A percentile compares a stretch with the other conserved stretches of the same genome.
Evolutionary conservation across 2,113 vertebrate species (phyloP).

Genomic region (Isichthys henryi): DNA sequence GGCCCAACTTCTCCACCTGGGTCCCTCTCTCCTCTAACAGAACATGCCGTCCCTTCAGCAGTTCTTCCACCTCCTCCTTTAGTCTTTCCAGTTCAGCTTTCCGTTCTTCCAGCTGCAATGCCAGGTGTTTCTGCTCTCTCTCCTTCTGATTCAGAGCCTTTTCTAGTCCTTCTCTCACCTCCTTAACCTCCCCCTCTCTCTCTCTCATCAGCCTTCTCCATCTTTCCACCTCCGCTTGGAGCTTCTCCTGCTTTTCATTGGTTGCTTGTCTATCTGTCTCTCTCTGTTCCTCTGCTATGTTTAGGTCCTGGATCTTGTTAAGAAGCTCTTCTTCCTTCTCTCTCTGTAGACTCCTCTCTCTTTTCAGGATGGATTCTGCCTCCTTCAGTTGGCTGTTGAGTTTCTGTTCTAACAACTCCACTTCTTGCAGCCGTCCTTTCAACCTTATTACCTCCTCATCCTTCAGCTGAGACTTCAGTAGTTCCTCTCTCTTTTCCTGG

Average conservation of each 20-base stretch:
- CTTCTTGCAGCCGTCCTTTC: neutral
- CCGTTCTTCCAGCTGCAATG: constrained; percentile 22
- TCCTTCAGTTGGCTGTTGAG: constrained; percentile 29
- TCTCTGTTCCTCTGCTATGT: neutral
- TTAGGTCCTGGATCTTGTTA: constrained; percentile 25
- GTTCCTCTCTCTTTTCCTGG: constrained; percentile 40
- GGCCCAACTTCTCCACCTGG: constrained; percentile 20
- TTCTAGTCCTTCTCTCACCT: neutral
- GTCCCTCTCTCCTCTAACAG: constrained; percentile 34
- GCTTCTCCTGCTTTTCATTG: neutral
- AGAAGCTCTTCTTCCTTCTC: constrained; percentile 25
- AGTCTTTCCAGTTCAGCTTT: constrained; percentile 20
- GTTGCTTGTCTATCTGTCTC: neutral
- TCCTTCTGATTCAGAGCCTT: constrained; percentile 22
- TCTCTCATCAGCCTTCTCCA: constrained; percentile 16
- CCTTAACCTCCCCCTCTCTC: neutral
- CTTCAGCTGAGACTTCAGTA: constrained; percentile 4
- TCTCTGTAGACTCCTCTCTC: constrained; percentile 5
- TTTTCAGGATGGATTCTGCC: constrained; percentile 24
- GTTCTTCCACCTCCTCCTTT: constrained; percentile 23
- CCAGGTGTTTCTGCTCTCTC: constrained; percentile 13
- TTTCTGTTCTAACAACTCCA: constrained; percentile 19
- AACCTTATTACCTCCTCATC: constrained; percentile 25
- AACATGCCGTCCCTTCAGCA: constrained; percentile 21
- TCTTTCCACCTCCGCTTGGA: constrained; percentile 39